These are phyloP conservation scores for Brachionus koreanus DNA, from an alignment of 1,140 invertebrate genomes.

Conservation along the genomic window DNA sequence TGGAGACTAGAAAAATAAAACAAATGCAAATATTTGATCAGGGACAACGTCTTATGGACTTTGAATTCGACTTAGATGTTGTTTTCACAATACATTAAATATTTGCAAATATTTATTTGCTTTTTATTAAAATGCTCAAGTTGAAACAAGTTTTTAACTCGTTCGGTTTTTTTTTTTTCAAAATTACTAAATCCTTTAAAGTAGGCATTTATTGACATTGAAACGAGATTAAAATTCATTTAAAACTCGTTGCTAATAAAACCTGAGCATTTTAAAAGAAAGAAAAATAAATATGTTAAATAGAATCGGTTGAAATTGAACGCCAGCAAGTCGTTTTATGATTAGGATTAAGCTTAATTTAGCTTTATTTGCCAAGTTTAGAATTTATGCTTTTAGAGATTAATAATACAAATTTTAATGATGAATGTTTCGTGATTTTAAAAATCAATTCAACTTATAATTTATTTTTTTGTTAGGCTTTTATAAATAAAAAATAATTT, in stretches of 20 bases:
- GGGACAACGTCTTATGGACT: not conserved
- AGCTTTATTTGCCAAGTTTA: not conserved
- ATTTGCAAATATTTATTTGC: not conserved
- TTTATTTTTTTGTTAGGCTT: not conserved
- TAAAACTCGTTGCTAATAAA: not conserved
- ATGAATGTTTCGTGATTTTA: not conserved
- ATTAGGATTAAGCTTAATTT: not conserved
- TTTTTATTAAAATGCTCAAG: not conserved
- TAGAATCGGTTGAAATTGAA: not conserved
- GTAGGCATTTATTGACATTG: not conserved
- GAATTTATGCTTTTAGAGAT: not conserved
- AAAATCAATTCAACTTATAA: not conserved
- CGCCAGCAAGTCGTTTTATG: not conserved
- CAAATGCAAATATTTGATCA: not conserved
- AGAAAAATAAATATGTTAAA: not conserved
- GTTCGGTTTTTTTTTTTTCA: not conserved
- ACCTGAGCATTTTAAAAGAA: not conserved
- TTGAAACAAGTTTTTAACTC: slow-evolving; percentile 3
- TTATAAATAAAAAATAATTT: no score
- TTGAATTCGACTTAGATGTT: not conserved
- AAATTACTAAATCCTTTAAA: not conserved
- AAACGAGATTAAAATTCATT: not conserved
- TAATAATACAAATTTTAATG: not conserved
- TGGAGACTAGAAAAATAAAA: not conserved
- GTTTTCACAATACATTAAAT: not conserved